phyloP scores from a whole-genome alignment of 2,888 invertebrate genomes.

The Drosophila testacea region DNA sequence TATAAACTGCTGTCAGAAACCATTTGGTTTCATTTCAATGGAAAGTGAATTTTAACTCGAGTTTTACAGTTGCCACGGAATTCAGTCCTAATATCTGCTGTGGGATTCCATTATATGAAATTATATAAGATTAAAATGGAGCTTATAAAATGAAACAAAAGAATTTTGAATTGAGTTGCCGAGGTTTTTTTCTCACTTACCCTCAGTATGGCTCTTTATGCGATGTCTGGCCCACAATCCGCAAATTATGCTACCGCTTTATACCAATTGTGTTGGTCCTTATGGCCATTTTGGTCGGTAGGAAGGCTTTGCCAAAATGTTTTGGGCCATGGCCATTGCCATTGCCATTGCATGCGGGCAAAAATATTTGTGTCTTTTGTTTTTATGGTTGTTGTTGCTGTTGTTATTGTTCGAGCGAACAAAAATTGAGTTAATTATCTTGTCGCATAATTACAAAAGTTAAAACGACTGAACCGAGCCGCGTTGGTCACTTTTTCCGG shows the following conservation, averaged over 20 bases:
- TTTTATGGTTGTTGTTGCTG: constrained; percentile 17
- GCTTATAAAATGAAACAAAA: constrained; percentile 58
- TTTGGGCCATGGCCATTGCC: constrained; percentile 56
- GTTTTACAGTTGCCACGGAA: constrained; percentile 2
- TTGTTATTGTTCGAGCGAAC: constrained; percentile 25
- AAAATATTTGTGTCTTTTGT: constrained; percentile 40
- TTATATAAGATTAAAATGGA: constrained; percentile 44
- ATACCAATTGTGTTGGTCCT: constrained; percentile 53
- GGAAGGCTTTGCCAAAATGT: constrained; percentile 62
- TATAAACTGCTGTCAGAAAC: neutral
- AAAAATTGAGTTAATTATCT: constrained; percentile 75
- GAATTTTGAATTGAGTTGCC: constrained; percentile 26
- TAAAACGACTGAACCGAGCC: constrained; percentile 50
- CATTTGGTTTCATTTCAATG: no score
- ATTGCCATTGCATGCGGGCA: constrained; percentile 35
- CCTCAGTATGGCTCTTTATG: constrained; percentile 5
- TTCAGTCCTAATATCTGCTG: constrained; percentile 6
- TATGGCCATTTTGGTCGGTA: constrained; percentile 52
- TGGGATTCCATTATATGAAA: constrained; percentile 21
- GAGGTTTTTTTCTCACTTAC: constrained; percentile 14
- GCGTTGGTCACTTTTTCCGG: constrained; percentile 54
- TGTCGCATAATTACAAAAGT: constrained; percentile 80
- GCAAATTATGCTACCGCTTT: constrained; percentile 37
- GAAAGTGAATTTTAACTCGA: constrained; percentile 3
- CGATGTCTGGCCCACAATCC: constrained; percentile 16